Conservation (phyloP, 2,888 invertebrate species). For the Heliconius ismenius region DNA sequence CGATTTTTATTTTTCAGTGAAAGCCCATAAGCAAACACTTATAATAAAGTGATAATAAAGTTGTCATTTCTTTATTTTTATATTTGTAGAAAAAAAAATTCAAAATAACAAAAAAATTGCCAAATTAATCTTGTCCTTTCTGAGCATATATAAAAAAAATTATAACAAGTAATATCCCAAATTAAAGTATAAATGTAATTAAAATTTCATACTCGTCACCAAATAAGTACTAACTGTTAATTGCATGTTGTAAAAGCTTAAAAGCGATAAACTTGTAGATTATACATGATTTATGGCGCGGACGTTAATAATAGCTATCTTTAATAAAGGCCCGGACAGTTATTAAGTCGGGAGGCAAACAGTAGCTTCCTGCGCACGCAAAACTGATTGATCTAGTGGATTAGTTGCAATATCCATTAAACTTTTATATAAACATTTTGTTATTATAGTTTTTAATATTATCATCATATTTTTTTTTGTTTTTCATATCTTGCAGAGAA, state of each 20-base stretch:
- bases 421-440: neutral
- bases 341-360: constrained; percentile 42
- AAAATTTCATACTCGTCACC: neutral
- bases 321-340: constrained; percentile 40
- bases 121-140: neutral
- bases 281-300: constrained; percentile 37
- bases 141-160: neutral
- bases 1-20: no score
- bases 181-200: neutral
- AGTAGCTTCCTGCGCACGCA: constrained; percentile 33
- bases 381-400: constrained; percentile 36
- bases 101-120: neutral
- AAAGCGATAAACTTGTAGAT: constrained; percentile 33
- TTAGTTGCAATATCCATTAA: constrained; percentile 23
- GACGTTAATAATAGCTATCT: constrained; percentile 38
- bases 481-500: neutral
- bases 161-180: neutral
- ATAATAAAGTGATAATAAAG: neutral
- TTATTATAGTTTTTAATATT: constrained; percentile 6
- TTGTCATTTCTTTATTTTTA: no score
- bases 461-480: neutral
- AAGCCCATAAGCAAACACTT: neutral
- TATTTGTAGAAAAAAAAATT: no score
- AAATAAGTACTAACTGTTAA: constrained; percentile 21
- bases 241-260: constrained; percentile 29